Conservation (phyloP, 2,113 vertebrate genomes). For the Heteronetta atricapilla region DNA sequence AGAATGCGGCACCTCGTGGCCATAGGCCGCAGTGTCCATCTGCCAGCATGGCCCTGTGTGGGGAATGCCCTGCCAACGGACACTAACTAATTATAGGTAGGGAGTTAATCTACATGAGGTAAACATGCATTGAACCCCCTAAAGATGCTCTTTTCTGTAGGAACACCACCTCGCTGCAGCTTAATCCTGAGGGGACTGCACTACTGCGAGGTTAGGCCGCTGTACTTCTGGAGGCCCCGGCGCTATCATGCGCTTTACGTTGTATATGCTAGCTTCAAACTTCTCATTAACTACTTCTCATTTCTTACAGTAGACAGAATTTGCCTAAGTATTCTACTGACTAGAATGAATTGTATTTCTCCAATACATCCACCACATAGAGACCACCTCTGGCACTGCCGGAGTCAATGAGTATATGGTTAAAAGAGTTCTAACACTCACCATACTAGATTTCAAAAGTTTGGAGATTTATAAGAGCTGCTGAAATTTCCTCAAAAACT, state of each 20-base stretch:
- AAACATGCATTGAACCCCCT: background rate
- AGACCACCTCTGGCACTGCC: background rate
- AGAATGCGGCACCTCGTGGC: background rate
- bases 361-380: background rate
- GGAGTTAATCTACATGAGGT: background rate
- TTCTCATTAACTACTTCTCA: background rate
- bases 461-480: background rate
- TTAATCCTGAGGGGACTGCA: background rate
- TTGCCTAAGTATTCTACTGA: background rate
- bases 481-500: background rate
- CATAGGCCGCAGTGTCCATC: accelerated
- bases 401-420: background rate
- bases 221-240: accelerated
- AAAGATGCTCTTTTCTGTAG: background rate
- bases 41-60: background rate
- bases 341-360: background rate
- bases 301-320: background rate
- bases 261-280: background rate
- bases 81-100: background rate
- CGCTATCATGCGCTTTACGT: background rate
- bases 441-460: background rate
- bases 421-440: accelerated
- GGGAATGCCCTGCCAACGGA: background rate
- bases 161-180: background rate
- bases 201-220: background rate